Conservation (phyloP, 2,113 vertebrate species). For the Coturnix japonica region DNA sequence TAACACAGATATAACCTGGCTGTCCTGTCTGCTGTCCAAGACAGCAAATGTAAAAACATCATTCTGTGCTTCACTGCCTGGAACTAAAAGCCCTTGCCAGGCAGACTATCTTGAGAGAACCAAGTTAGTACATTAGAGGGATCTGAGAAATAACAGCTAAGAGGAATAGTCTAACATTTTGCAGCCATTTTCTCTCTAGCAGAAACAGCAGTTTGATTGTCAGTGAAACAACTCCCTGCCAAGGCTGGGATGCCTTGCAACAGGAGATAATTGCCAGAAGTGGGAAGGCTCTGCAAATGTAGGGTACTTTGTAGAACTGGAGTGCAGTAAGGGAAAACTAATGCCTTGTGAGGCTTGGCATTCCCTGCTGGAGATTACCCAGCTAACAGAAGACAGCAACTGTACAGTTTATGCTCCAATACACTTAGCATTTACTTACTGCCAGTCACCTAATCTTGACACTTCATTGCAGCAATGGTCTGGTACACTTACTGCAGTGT, state of each 20-base stretch:
- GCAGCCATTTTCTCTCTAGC: background rate
- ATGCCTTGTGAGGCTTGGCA: background rate
- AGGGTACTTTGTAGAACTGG: background rate
- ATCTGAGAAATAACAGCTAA: background rate
- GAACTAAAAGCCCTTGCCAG: background rate
- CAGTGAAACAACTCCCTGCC: background rate
- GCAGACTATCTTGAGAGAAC: background rate
- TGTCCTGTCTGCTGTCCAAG: background rate
- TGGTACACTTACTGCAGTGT: background rate
- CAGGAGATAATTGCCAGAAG: background rate
- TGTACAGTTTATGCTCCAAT: background rate
- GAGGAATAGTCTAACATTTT: background rate
- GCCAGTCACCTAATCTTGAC: background rate
- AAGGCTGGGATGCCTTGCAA: background rate
- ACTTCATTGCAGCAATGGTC: background rate
- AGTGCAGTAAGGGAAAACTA: background rate
- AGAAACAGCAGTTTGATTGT: background rate
- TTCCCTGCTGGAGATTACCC: background rate
- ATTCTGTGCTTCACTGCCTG: background rate
- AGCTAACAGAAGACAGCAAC: background rate
- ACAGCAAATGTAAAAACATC: background rate
- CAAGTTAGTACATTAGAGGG: rapidly evolving
- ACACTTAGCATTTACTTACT: background rate
- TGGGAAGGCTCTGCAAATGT: background rate
- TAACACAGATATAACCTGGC: background rate